Percentiles rank a stretch among this genome's conserved stretches.
These are phyloP conservation scores for Orchesella flavescens DNA, from an alignment of 2,888 invertebrate genomes.

Conservation along the genomic window DNA sequence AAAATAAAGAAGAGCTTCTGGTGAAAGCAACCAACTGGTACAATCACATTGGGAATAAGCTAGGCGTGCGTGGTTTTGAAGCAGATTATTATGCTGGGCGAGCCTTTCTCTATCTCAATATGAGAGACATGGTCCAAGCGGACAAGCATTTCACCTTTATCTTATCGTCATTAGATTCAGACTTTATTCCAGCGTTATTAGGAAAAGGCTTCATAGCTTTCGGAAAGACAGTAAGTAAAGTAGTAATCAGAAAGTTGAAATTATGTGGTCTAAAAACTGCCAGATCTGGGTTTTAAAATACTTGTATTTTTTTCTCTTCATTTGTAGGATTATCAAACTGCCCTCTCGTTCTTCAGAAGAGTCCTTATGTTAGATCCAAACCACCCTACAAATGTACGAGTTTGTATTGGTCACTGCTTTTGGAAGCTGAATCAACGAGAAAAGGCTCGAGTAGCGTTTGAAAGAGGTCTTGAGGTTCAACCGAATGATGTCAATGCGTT, in stretches of 20 bases:
- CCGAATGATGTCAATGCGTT: constrained; percentile 12
- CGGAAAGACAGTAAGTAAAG: not conserved
- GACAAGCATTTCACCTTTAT: constrained; percentile 26
- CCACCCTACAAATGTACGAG: not conserved
- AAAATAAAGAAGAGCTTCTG: not conserved
- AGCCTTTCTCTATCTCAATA: not conserved
- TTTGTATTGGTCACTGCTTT: constrained; percentile 35
- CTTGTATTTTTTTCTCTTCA: too few relatives aligned
- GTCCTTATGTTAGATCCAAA: constrained; percentile 12
- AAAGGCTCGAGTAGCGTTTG: constrained; percentile 12
- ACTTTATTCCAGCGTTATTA: constrained; percentile 9
- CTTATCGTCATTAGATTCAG: not conserved
- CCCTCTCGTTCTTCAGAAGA: not conserved
- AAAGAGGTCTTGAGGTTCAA: constrained; percentile 6
- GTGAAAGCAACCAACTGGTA: not conserved
- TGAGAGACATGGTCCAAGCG: not conserved
- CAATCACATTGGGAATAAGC: not conserved
- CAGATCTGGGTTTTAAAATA: too few relatives aligned
- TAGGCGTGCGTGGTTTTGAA: constrained; percentile 9
- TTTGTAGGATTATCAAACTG: not conserved
- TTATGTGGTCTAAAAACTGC: too few relatives aligned
- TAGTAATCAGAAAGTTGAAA: too few relatives aligned
- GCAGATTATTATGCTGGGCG: constrained; percentile 5
- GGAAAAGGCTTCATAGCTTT: constrained; percentile 5
- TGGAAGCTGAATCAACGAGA: constrained; percentile 11